Percentiles rank a stretch among this genome's conserved stretches.
Evolutionary conservation across 2,888 invertebrate species (phyloP).

Genomic region (Aleiodes testaceus): DNA sequence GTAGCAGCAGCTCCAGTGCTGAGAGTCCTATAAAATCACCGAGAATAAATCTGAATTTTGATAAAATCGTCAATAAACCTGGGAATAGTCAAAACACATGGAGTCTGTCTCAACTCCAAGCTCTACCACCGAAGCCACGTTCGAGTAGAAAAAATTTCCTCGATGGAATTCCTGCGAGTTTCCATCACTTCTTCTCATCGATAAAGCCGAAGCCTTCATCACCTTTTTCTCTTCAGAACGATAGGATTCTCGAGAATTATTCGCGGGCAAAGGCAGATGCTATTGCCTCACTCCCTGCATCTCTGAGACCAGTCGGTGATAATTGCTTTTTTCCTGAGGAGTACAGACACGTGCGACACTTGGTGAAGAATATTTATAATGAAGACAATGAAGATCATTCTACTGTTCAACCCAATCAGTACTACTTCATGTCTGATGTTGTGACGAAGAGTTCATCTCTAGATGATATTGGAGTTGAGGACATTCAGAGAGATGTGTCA

Average conservation of each 20-base stretch:
- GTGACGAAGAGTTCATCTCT: background rate
- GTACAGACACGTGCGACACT: slow-evolving; percentile 31
- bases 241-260: background rate
- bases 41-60: background rate
- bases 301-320: background rate
- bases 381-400: background rate
- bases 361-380: slow-evolving; percentile 33
- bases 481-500: background rate
- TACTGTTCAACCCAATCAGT: background rate
- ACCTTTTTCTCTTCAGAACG: background rate
- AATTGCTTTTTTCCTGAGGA: slow-evolving; percentile 25
- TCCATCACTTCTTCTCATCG: background rate
- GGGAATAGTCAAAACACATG: background rate
- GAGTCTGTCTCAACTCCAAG: background rate
- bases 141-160: background rate
- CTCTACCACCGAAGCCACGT: background rate
- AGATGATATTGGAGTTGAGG: background rate
- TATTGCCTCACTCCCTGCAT: background rate
- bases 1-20: background rate
- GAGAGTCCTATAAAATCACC: background rate
- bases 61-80: background rate
- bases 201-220: background rate
- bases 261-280: background rate
- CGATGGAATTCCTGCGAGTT: background rate
- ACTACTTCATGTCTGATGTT: slow-evolving; percentile 23